A percentile compares a stretch with the other conserved stretches of the same genome.
Evolutionary conservation across 2,888 invertebrate genomes (phyloP).

Genomic region (Isotomurus palustris): DNA sequence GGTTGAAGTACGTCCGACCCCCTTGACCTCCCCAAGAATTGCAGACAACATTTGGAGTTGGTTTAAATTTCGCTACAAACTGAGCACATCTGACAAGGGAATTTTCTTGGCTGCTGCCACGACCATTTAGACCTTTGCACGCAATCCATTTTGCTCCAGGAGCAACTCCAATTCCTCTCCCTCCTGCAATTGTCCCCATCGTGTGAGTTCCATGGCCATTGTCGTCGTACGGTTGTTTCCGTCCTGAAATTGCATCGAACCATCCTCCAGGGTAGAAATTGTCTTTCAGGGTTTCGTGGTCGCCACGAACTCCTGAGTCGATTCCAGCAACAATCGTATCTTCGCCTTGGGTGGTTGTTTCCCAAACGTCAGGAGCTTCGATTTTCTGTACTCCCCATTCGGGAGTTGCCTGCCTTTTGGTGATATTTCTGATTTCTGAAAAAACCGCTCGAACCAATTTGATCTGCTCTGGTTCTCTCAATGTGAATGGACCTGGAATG

Average conservation of each 20-base stretch:
- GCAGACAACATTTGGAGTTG: neutral
- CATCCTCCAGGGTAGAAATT: neutral
- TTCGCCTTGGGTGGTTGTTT: neutral
- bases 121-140: neutral
- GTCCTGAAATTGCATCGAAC: neutral
- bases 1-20: neutral
- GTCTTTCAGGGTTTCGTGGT: neutral
- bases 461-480: neutral
- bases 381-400: neutral
- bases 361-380: neutral
- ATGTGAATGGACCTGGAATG: neutral
- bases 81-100: neutral
- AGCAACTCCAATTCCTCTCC: neutral
- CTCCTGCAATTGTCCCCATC: neutral
- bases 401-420: neutral
- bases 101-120: neutral
- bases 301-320: neutral
- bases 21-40: conserved; percentile 1
- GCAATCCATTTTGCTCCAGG: neutral
- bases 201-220: neutral
- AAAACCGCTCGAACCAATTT: neutral
- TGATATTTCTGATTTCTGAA: neutral
- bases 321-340: neutral
- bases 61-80: neutral
- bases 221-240: neutral